Evolutionary conservation across 2,113 vertebrate genomes (phyloP), one percentile per base, ranked within the genome.

Genomic region (Polypterus bichir): DNA sequence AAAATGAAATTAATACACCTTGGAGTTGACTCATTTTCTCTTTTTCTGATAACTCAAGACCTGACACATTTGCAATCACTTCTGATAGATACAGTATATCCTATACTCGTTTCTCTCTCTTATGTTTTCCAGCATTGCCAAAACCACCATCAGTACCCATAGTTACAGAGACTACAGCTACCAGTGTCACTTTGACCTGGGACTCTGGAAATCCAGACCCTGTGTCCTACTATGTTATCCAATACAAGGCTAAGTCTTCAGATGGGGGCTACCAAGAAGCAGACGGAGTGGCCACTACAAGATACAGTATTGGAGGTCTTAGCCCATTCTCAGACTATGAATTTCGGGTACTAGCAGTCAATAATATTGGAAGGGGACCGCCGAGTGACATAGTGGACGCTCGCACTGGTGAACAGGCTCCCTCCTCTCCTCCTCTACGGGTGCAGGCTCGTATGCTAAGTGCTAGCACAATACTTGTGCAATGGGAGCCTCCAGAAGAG

Each of bases 181-280:
- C 96, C 69, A 99, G 96, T 2, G 92, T 99, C 71, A 99, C 96
- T 64, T 79, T 99, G 63, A 97, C 92, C 6, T 99, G 96, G 96
- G 92, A 95, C 76, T 97, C 94, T 0, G 96, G 94, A 44, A 98
- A 97, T 76, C 83, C 91, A 0, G 96, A 99, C 57, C 90, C 92
- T 0, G 86, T 97, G 59, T 92, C 91, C 1, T 98, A 92, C 76
- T 99, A 96, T 0, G 87, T 96, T 63, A 92, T 99, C 71, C 96
- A 98, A 70, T 99, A 97, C 77, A 91, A 89, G 1, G 70, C 91
- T 53, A 90, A 86, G 48, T 75, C 86, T 45, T 74, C 73, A 0
- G 92, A 94, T 9, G 88, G 91, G 2, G 82, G 86, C 10, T 97
- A 93, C 80, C 94, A 95, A 76, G 96, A 98, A 71, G 90, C 97